Percentiles rank a stretch among this genome's conserved stretches.
Conservation (phyloP, 1,140 invertebrate genomes). For the Bombus waltoni region DNA sequence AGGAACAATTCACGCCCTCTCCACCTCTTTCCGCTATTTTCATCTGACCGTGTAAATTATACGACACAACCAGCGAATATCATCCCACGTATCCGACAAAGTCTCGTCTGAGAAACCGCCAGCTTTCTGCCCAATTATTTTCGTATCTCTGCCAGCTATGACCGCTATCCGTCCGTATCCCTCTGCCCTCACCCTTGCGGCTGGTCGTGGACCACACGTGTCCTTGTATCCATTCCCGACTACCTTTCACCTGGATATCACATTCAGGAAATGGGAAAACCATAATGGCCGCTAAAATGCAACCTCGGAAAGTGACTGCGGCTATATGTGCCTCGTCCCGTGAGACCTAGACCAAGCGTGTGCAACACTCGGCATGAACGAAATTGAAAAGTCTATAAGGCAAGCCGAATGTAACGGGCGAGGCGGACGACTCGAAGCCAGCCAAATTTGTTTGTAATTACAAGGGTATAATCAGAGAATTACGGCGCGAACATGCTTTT, state of each 20-base stretch:
- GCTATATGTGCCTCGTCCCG: constrained; percentile 19
- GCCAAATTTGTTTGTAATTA: neutral
- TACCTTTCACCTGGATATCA: constrained; percentile 43
- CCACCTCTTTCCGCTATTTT: neutral
- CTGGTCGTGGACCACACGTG: neutral
- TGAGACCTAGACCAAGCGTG: no score
- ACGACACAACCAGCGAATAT: neutral
- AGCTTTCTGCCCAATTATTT: constrained; percentile 32
- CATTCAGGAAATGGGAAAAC: constrained; percentile 53
- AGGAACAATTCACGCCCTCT: neutral
- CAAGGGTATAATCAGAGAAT: neutral
- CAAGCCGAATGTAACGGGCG: constrained; percentile 42
- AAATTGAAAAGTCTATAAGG: constrained; percentile 65
- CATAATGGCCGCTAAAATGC: constrained; percentile 56
- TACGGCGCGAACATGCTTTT: neutral
- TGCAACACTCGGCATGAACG: constrained; percentile 19
- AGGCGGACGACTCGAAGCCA: neutral
- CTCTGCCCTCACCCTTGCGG: neutral
- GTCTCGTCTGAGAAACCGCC: neutral
- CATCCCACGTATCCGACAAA: neutral
- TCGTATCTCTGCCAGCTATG: constrained; percentile 4
- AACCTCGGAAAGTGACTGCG: constrained; percentile 57
- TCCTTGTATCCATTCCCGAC: constrained; percentile 3
- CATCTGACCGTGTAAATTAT: neutral
- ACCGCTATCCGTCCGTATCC: neutral